These are phyloP conservation scores for Ladona fulva DNA, from an alignment of 1,140 invertebrate genomes.

Conservation along the genomic window DNA sequence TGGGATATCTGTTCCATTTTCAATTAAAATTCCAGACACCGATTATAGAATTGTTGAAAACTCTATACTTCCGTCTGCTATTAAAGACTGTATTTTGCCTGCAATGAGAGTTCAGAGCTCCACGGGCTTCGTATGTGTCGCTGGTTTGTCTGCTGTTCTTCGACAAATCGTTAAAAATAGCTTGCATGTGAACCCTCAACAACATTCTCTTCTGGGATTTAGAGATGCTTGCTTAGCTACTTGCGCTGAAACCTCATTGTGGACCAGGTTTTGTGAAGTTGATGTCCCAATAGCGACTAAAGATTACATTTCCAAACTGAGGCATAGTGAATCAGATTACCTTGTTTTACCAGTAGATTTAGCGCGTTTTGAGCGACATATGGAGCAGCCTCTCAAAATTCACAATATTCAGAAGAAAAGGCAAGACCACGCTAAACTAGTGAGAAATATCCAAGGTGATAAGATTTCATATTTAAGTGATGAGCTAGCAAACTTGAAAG, in stretches of 20 bases:
- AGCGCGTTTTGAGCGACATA: conserved; percentile 71
- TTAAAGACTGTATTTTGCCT: conserved; percentile 45
- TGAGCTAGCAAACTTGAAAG: conserved; percentile 35
- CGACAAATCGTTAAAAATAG: conserved; percentile 50
- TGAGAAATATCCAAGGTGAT: conserved; percentile 33
- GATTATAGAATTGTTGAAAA: neutral
- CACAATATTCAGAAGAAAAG: conserved; percentile 79
- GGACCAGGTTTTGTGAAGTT: conserved; percentile 89
- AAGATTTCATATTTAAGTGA: conserved; percentile 28
- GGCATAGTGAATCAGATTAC: neutral
- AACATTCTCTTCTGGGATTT: conserved; percentile 51
- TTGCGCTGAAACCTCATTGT: conserved; percentile 74
- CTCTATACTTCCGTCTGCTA: conserved; percentile 28
- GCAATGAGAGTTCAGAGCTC: conserved; percentile 35
- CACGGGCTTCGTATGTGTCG: conserved; percentile 49
- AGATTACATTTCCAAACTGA: neutral
- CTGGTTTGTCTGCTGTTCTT: conserved; percentile 57
- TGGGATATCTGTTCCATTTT: neutral
- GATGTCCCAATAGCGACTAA: conserved; percentile 42
- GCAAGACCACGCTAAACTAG: conserved; percentile 39
- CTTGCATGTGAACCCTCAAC: conserved; percentile 20
- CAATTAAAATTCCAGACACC: neutral
- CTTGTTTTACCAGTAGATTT: conserved; percentile 50
- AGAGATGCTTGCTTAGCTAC: conserved; percentile 65
- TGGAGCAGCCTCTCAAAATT: conserved; percentile 71